Evolutionary conservation across 2,113 vertebrate species (phyloP).

Genomic region (Catharus fuscescens): DNA sequence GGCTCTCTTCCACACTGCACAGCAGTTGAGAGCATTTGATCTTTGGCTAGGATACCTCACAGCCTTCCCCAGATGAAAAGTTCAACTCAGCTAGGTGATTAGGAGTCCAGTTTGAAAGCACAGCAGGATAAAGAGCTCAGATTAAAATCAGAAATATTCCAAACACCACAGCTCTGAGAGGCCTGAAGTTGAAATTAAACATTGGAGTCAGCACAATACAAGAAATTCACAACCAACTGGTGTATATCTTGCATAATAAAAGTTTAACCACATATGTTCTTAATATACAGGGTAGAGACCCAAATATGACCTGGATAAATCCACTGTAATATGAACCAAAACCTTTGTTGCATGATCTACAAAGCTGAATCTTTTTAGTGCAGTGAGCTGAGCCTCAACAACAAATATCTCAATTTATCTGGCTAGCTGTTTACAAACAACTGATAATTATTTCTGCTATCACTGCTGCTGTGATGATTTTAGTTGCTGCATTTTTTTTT

Average conservation of each 20-base stretch:
- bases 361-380: background rate
- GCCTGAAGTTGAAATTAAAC: constrained; percentile 58
- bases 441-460: constrained; percentile 59
- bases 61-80: constrained; percentile 35
- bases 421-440: constrained; percentile 22
- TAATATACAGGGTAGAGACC: constrained; percentile 50
- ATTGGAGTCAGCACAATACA: constrained; percentile 52
- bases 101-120: constrained; percentile 48
- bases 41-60: constrained; percentile 30
- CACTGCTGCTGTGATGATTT: constrained; percentile 55
- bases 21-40: constrained; percentile 61
- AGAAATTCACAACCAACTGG: constrained; percentile 56
- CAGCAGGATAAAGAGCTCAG: constrained; percentile 56
- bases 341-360: background rate
- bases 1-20: background rate
- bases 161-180: constrained; percentile 11
- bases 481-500: constrained; percentile 41
- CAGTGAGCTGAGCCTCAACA: background rate
- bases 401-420: constrained; percentile 6
- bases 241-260: constrained; percentile 65
- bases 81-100: constrained; percentile 42
- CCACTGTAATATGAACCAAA: constrained; percentile 31
- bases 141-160: constrained; percentile 69
- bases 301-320: constrained; percentile 60
- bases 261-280: constrained; percentile 67